Percentiles rank a stretch among this genome's conserved stretches.
Evolutionary conservation across 2,113 vertebrate species (phyloP).

Genomic region (Hydrolagus affinis): DNA sequence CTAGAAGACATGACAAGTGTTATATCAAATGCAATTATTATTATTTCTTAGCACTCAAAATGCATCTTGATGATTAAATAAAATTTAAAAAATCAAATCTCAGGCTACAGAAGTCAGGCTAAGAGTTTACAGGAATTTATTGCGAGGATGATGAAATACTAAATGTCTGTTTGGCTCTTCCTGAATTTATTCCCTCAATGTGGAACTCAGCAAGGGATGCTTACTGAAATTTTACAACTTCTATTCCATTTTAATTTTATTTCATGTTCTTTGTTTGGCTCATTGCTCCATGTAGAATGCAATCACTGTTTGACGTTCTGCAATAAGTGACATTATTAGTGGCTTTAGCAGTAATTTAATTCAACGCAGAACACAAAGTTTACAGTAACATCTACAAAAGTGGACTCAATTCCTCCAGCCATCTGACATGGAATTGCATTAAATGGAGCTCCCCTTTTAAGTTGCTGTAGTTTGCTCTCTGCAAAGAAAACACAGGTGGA

Average conservation of each 20-base stretch:
- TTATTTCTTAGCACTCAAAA: no score
- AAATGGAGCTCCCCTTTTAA: not conserved
- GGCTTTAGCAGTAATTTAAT: not conserved
- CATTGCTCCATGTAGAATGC: not conserved
- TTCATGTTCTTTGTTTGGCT: not conserved
- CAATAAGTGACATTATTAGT: not conserved
- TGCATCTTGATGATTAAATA: not conserved
- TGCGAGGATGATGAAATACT: no score
- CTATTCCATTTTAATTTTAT: not conserved
- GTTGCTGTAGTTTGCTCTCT: not conserved
- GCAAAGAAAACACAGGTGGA: no score
- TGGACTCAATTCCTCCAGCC: not conserved
- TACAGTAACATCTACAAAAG: not conserved
- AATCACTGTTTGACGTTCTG: not conserved
- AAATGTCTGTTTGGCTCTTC: no score
- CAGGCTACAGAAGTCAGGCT: no score
- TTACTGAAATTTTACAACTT: not conserved
- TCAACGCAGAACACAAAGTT: not conserved
- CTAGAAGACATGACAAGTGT: no score
- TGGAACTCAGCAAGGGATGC: not conserved
- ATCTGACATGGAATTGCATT: not conserved
- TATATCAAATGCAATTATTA: no score
- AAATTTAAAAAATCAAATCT: no score
- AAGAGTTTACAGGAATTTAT: no score
- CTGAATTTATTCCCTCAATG: not conserved